Evolutionary conservation across 2,888 invertebrate species (phyloP).

Genomic region (Lacanobia oleracea): DNA sequence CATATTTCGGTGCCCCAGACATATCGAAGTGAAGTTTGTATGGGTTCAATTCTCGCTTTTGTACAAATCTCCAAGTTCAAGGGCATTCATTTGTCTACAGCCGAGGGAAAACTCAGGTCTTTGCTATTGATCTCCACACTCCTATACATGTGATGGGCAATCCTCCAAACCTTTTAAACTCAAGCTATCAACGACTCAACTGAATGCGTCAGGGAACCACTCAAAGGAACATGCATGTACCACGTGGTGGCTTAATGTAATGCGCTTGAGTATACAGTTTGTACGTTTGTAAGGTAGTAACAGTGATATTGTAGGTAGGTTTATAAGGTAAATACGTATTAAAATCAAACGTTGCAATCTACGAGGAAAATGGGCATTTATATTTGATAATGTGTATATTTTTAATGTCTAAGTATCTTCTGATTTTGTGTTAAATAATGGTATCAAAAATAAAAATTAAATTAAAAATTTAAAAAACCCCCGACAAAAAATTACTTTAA

Average conservation of each 20-base stretch:
- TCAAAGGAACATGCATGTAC: neutral
- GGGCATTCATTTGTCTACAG: neutral
- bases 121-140: conserved; percentile 5
- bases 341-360: neutral
- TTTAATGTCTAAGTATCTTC: no score
- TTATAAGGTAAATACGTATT: neutral
- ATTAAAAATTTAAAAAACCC: no score
- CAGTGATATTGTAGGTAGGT: neutral
- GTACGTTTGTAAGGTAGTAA: conserved; percentile 2
- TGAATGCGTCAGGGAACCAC: conserved; percentile 23
- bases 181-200: conserved; percentile 19
- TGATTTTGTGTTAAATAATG: no score
- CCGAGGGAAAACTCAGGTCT: neutral
- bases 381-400: no score
- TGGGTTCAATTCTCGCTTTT: neutral
- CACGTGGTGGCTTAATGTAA: neutral
- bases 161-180: neutral
- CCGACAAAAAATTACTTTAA: no score
- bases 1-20: neutral
- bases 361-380: conserved; percentile 1
- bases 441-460: no score
- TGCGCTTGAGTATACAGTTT: conserved; percentile 1
- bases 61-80: conserved; percentile 1
- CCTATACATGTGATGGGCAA: conserved; percentile 19
- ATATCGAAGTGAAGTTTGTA: neutral